These are phyloP conservation scores for Isaurus tuberculatus DNA, from an alignment of 92 coral and sea anemone genomes.

Conservation along the genomic window DNA sequence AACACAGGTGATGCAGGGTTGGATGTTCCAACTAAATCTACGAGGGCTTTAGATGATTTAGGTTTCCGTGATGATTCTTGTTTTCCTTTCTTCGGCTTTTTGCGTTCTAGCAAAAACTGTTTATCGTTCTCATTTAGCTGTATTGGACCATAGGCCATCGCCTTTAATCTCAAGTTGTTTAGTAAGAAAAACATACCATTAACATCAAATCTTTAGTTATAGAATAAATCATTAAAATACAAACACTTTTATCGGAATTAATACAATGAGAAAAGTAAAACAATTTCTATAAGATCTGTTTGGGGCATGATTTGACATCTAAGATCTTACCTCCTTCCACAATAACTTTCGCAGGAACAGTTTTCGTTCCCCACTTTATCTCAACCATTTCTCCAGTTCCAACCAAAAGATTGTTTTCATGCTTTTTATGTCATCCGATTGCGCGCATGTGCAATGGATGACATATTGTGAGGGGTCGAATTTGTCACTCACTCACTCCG, in stretches of 20 bases:
- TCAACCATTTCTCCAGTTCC: neutral
- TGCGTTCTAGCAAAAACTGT: neutral
- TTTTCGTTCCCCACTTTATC: slow-evolving; percentile 18
- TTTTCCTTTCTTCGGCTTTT: slow-evolving; percentile 6
- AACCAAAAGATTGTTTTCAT: neutral
- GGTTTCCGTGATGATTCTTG: neutral
- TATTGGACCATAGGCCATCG: neutral
- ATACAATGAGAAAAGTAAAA: neutral
- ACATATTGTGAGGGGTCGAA: too few species aligned
- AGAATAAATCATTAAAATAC: neutral
- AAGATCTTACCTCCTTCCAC: slow-evolving; percentile 10
- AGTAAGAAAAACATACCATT: neutral
- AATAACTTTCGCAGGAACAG: slow-evolving; percentile 8
- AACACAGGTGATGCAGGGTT: neutral
- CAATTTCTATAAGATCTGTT: neutral
- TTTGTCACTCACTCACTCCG: too few species aligned
- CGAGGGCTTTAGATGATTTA: neutral
- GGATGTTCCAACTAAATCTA: neutral
- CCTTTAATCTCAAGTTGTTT: neutral
- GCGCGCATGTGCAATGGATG: too few species aligned
- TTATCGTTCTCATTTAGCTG: neutral
- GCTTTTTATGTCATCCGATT: too few species aligned
- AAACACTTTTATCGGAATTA: neutral
- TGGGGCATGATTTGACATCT: neutral
- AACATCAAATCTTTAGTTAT: neutral